These are phyloP conservation scores for Nanger granti DNA, from an alignment of 2,113 vertebrate species.

Conservation along the genomic window DNA sequence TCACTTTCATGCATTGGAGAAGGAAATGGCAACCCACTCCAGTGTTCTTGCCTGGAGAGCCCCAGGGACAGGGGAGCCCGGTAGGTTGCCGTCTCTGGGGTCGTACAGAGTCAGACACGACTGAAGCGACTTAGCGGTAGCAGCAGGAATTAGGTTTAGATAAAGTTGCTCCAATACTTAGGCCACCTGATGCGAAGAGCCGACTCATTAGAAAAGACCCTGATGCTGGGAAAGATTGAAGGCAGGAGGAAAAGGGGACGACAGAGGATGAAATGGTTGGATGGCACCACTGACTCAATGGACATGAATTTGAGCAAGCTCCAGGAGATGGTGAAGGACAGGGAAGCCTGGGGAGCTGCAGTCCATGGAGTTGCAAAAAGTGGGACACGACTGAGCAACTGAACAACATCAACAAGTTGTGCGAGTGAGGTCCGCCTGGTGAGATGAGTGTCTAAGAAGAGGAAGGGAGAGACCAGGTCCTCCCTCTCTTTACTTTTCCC, in stretches of 20 bases:
- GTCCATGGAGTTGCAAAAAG: background rate
- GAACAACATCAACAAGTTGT: accelerated
- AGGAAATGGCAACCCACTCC: no score
- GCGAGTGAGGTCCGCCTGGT: background rate
- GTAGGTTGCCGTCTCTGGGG: no score
- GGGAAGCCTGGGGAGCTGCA: background rate
- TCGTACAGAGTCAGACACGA: no score
- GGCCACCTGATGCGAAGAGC: background rate
- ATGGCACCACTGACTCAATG: background rate
- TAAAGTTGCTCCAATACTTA: background rate
- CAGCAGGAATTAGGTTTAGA: no score
- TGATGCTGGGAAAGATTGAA: background rate
- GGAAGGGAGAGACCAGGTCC: background rate
- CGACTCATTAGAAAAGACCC: background rate
- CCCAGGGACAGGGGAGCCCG: no score
- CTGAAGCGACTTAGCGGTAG: no score
- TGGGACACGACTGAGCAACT: background rate
- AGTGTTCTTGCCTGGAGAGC: no score
- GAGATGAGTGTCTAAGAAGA: background rate
- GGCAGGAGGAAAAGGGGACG: background rate
- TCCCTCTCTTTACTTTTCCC: background rate
- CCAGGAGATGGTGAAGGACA: background rate
- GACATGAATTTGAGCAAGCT: background rate
- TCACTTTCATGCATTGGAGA: no score
- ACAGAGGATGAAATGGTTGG: background rate